These are phyloP conservation scores for Sebastes minor DNA, from an alignment of 2,797 vertebrate species.

Conservation along the genomic window DNA sequence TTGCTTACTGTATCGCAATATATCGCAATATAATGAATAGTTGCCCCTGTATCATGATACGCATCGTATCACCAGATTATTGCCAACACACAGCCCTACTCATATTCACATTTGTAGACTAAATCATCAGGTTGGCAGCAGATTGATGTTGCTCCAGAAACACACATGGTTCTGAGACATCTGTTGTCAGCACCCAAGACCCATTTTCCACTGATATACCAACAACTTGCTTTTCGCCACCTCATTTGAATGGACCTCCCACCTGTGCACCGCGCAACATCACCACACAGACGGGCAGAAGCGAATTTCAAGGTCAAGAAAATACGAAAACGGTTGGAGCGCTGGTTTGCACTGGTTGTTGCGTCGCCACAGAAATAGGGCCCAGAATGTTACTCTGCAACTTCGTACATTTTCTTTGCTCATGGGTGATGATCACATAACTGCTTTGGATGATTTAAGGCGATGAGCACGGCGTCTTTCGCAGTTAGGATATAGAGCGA, in stretches of 20 bases:
- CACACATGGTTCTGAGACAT: no score
- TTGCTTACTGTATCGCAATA: no score
- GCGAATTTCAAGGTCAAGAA: neutral
- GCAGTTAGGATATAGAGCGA: neutral
- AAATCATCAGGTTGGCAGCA: neutral
- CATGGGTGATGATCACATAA: neutral
- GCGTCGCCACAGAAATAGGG: neutral
- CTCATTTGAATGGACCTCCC: neutral
- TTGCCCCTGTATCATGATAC: no score
- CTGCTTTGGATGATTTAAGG: conserved; percentile 11
- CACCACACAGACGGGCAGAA: neutral
- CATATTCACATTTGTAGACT: neutral
- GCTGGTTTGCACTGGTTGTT: neutral
- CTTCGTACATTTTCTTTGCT: neutral
- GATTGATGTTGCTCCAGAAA: neutral
- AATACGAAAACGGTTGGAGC: neutral
- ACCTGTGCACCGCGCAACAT: neutral
- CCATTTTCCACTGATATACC: neutral
- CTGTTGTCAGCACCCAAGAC: neutral
- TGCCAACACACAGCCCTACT: no score
- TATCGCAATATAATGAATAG: no score
- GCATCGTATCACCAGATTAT: no score
- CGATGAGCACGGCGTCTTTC: conserved; percentile 1
- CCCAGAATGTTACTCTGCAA: neutral
- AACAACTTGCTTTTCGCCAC: neutral